Conservation (phyloP, 2,888 invertebrate species). For the Cataglyphis cursor region DNA sequence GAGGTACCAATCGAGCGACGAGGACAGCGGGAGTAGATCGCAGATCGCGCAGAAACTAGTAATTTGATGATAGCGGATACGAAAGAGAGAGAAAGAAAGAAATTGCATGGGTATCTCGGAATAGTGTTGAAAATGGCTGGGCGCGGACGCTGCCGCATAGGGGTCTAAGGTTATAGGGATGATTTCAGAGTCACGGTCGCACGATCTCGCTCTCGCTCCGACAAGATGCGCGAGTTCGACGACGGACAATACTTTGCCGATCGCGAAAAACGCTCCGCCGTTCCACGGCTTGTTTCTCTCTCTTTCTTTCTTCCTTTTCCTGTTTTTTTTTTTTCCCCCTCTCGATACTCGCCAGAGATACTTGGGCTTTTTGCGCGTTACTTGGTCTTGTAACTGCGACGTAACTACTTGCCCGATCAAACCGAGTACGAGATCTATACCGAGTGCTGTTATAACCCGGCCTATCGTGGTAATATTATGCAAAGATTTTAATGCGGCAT, state of each 20-base stretch:
- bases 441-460: not conserved
- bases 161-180: conserved; percentile 55
- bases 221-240: conserved; percentile 27
- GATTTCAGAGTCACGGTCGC: conserved; percentile 57
- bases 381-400: conserved; percentile 75
- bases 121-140: conserved; percentile 49
- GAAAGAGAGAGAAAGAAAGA: conserved; percentile 7
- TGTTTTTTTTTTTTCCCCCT: conserved; percentile 35
- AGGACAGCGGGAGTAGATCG: conserved; percentile 28
- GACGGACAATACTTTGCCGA: conserved; percentile 70
- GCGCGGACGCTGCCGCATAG: conserved; percentile 47
- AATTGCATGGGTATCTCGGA: conserved; percentile 14
- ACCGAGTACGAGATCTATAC: conserved; percentile 62
- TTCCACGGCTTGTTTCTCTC: conserved; percentile 57
- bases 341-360: conserved; percentile 41
- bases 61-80: conserved; percentile 51
- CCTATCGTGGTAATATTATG: conserved; percentile 26
- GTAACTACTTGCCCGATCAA: conserved; percentile 68
- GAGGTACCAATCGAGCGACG: conserved; percentile 39
- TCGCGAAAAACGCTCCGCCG: conserved; percentile 74
- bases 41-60: conserved; percentile 48
- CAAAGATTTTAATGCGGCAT: conserved; percentile 2
- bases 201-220: conserved; percentile 42
- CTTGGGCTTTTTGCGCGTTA: conserved; percentile 60
- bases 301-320: conserved; percentile 24